A percentile compares a stretch with the other conserved stretches of the same genome.
These are phyloP conservation scores for Conchocele bisecta DNA, from an alignment of 2,888 invertebrate species.

Conservation along the genomic window DNA sequence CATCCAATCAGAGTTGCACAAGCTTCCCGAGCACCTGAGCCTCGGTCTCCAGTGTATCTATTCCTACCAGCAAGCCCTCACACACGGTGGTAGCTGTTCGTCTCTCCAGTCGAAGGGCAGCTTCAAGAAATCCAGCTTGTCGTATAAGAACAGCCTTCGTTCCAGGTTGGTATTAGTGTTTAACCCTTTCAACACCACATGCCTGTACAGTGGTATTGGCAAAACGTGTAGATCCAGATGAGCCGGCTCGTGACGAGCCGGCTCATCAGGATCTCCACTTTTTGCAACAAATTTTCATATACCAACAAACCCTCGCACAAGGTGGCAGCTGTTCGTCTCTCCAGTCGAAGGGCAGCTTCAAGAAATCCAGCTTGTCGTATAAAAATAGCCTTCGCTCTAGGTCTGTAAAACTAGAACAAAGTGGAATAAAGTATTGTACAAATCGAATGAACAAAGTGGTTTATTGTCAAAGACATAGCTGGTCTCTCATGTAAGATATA, in stretches of 20 bases:
- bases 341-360: background rate
- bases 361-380: background rate
- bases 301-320: conserved; percentile 40
- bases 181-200: too few relatives aligned
- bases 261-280: too few relatives aligned
- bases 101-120: background rate
- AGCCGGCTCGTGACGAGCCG: too few relatives aligned
- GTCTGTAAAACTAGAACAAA: too few relatives aligned
- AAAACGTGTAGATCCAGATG: too few relatives aligned
- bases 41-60: conserved; percentile 62
- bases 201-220: too few relatives aligned
- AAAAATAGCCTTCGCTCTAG: background rate
- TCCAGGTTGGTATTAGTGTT: too few relatives aligned
- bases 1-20: conserved; percentile 45
- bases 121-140: background rate
- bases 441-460: too few relatives aligned
- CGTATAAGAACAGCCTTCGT: background rate
- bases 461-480: too few relatives aligned
- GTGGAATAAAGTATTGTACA: too few relatives aligned
- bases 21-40: conserved; percentile 61
- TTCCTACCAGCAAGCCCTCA: conserved; percentile 51
- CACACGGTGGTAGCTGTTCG: background rate
- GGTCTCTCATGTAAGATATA: too few relatives aligned
- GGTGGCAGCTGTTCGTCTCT: background rate
- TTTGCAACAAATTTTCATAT: too few relatives aligned